Conservation (phyloP, 2,797 vertebrate species). For the Acanthurus tractus region DNA sequence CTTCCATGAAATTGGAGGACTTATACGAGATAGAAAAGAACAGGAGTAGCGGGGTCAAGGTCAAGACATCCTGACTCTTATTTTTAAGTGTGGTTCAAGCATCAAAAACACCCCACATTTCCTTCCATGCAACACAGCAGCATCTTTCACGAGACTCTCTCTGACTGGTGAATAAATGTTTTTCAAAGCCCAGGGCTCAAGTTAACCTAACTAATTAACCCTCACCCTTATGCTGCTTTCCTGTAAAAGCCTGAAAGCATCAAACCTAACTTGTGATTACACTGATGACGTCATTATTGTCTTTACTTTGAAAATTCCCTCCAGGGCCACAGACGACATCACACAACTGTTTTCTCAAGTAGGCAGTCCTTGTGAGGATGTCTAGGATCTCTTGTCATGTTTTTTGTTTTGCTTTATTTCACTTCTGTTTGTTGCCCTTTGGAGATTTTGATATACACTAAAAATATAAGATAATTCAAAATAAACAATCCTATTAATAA, state of each 20-base stretch:
- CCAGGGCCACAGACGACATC: too few species aligned
- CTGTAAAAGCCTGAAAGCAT: not conserved
- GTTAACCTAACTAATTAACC: too few species aligned
- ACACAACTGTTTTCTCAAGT: not conserved
- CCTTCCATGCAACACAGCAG: not conserved
- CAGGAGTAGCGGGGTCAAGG: not conserved
- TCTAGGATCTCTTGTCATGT: too few species aligned
- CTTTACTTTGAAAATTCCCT: not conserved
- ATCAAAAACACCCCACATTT: not conserved
- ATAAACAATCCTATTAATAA: not conserved
- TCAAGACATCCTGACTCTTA: not conserved
- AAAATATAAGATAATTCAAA: not conserved
- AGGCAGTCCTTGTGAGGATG: too few species aligned
- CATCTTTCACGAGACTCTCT: not conserved
- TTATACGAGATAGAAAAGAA: not conserved
- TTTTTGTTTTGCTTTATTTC: too few species aligned
- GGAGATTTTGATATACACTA: too few species aligned
- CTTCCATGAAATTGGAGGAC: not conserved
- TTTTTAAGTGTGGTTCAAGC: not conserved
- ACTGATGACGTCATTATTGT: not conserved
- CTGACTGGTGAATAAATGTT: not conserved
- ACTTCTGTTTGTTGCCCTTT: not conserved
- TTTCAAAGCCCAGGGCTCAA: not conserved
- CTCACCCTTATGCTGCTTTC: not conserved
- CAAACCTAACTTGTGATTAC: not conserved